Base-by-base conservation (phyloP, 2,888 invertebrate genomes). In the Melikaiella ostensackeni region DNA sequence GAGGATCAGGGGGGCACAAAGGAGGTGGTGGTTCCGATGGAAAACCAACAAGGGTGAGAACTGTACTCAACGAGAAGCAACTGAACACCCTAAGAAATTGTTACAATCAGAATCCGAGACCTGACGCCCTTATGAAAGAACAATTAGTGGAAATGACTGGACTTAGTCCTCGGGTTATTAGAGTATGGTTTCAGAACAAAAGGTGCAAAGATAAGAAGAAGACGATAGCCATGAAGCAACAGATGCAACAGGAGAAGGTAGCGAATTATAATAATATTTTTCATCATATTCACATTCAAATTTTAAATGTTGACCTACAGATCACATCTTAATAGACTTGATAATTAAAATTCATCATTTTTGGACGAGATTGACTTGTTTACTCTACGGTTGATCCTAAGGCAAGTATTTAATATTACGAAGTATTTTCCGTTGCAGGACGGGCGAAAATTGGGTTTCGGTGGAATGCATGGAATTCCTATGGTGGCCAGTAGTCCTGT, bases 121-220 rank as follows among this genome's bases (percentile, higher is more conserved):
- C 99, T 57, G 99, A 99, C 92, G 99, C 99, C 59, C 94, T 99
- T 81, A 98, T 99, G 98, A 99, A 99, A 93, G 99, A 99, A 92
- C 99, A 99, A 92, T 94, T 99, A 81, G 99, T 99, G 61, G 99
- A 99, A 93, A 98, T 99, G 99, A 99, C 99, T 21, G 96, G 98
- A 0, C 95, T 99, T 75, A 98, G 98, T 88, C 99, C 99, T 27
- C 93, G 99, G 21, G 99, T 99, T 86, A 99, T 99, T 91, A 94
- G 99, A 89, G 99, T 99, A 79, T 99, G 99, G 99, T 99, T 99
- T 94, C 99, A 99, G 92, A 99, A 99, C 92, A 99, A 98, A 92
- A 94, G 98, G 83, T 98, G 98, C 93, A 98, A 98, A 92, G 98
- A 98, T 93, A 98, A 98, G 93, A 98, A 98, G 94, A 96, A 98